phyloP scores from a whole-genome alignment of 1,140 invertebrate species.

The Lepidotrigona ventralis region DNA sequence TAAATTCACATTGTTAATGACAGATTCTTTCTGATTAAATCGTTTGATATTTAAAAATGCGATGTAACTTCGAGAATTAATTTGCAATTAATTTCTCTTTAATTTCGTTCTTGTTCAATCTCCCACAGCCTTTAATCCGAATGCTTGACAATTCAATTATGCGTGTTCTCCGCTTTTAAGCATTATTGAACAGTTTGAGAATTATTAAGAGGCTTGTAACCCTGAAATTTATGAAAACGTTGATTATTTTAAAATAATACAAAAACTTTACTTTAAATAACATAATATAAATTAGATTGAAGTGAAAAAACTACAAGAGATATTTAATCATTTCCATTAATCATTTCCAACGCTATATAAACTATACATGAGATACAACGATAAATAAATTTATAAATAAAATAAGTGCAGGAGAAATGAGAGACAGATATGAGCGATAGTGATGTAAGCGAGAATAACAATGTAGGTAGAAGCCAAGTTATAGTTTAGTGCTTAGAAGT shows the following conservation, averaged over 20 bases:
- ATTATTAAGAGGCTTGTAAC: constrained; percentile 68
- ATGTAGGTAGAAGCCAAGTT: background rate
- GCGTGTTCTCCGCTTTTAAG: constrained; percentile 29
- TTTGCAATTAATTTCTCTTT: constrained; percentile 14
- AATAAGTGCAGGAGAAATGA: background rate
- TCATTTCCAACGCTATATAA: background rate
- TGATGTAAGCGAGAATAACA: background rate
- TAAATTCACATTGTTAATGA: constrained; percentile 4
- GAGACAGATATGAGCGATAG: background rate
- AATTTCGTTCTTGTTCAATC: constrained; percentile 33
- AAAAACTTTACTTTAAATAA: background rate
- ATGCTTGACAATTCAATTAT: constrained; percentile 26
- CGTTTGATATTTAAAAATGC: constrained; percentile 43
- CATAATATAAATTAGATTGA: background rate
- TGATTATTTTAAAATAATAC: background rate
- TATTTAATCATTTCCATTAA: background rate
- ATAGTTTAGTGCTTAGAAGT: background rate
- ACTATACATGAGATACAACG: background rate
- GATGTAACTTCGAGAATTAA: constrained; percentile 32
- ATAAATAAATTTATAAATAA: background rate
- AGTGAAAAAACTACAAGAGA: background rate
- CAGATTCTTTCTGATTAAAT: constrained; percentile 28
- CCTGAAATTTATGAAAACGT: constrained; percentile 53
- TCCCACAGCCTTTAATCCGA: background rate
- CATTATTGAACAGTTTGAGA: constrained; percentile 66